A percentile compares a stretch with the other conserved stretches of the same genome.
Conservation (phyloP, 37 sponge, comb jelly and placozoan genomes). For the Beroe forskalii region DNA sequence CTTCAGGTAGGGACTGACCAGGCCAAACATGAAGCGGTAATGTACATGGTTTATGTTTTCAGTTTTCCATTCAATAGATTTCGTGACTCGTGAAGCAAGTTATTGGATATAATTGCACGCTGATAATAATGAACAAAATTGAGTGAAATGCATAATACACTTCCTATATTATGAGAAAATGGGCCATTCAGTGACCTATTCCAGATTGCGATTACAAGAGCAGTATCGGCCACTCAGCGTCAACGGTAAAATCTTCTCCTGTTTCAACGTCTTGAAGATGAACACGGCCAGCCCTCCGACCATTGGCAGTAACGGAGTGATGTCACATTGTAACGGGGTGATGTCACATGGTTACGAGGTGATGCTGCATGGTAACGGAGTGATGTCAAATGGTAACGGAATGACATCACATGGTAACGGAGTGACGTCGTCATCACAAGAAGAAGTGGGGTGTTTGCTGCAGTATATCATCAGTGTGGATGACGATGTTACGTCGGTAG, state of each 20-base stretch:
- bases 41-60: too few species aligned
- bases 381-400: not conserved
- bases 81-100: too few species aligned
- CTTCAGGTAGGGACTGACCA: conserved; percentile 33
- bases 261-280: conserved; percentile 34
- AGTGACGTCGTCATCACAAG: not conserved
- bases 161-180: too few species aligned
- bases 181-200: too few species aligned
- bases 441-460: not conserved
- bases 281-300: not conserved
- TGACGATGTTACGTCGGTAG: conserved; percentile 8
- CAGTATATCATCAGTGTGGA: conserved; percentile 56
- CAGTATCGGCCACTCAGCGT: conserved; percentile 18
- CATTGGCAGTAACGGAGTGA: not conserved
- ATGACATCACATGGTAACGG: not conserved
- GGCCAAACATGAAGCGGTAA: not conserved
- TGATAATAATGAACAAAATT: not conserved
- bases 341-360: not conserved
- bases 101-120: too few species aligned
- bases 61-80: too few species aligned
- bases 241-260: conserved; percentile 24
- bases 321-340: not conserved
- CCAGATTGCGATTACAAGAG: conserved; percentile 52
- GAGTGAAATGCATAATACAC: not conserved
- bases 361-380: not conserved